Evolutionary conservation across 2,888 invertebrate genomes (phyloP).

Genomic region (Diarsia brunnea): DNA sequence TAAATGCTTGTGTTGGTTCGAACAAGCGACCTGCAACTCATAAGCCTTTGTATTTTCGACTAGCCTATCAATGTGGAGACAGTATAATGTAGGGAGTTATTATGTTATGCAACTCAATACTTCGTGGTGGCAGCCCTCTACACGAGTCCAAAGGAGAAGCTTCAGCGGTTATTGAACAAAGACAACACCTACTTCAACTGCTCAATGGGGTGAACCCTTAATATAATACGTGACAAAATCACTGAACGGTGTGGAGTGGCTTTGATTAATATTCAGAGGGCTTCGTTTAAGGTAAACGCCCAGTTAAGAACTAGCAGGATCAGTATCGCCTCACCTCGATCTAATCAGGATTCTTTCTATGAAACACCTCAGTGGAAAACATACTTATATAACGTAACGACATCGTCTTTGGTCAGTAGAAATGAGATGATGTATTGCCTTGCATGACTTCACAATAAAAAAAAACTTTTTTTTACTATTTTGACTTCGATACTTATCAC

Average conservation of each 20-base stretch:
- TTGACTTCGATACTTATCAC: neutral
- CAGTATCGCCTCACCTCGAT: neutral
- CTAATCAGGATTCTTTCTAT: neutral
- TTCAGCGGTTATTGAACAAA: conserved; percentile 32
- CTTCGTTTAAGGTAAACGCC: neutral
- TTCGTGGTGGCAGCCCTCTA: conserved; percentile 8
- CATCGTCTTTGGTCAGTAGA: neutral
- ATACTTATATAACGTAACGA: neutral
- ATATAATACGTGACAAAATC: conserved; percentile 40
- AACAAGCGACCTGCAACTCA: neutral
- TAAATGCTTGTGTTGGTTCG: neutral
- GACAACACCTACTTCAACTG: conserved; percentile 32
- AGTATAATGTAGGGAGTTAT: conserved; percentile 4
- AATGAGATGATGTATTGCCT: neutral
- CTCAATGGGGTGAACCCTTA: conserved; percentile 16
- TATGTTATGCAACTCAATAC: conserved; percentile 33
- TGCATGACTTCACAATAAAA: neutral
- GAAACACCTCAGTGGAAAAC: neutral
- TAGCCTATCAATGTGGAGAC: neutral
- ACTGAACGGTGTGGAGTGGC: conserved; percentile 24
- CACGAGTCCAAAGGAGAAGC: conserved; percentile 12
- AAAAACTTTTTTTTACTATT: neutral
- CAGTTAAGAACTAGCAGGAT: neutral
- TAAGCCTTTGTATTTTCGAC: neutral
- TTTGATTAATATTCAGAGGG: conserved; percentile 45